These are phyloP conservation scores for Heteropelma amictum DNA, from an alignment of 2,888 invertebrate species.

Conservation along the genomic window DNA sequence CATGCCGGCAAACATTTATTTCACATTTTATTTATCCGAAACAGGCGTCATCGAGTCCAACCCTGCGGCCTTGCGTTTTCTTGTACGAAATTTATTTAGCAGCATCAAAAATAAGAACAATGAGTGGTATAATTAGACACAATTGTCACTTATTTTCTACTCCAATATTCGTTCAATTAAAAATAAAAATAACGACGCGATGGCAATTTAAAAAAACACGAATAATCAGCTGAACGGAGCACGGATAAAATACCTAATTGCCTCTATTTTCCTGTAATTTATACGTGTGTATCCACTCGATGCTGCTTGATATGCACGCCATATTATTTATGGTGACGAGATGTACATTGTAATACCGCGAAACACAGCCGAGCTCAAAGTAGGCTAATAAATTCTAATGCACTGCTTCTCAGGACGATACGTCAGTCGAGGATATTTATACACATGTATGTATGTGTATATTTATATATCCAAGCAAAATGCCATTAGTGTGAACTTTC, in stretches of 20 bases:
- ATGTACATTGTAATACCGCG: slow-evolving; percentile 25
- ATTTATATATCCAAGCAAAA: slow-evolving; percentile 57
- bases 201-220: too few relatives aligned
- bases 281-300: neutral
- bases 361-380: slow-evolving; percentile 65
- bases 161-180: too few relatives aligned
- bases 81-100: neutral
- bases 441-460: neutral
- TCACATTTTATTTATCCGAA: neutral
- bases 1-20: neutral
- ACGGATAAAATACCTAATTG: too few relatives aligned
- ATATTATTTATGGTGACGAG: slow-evolving; percentile 12
- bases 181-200: too few relatives aligned
- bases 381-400: slow-evolving; percentile 72
- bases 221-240: too few relatives aligned
- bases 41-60: neutral
- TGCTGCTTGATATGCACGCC: neutral
- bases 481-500: slow-evolving; percentile 75
- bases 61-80: too few relatives aligned
- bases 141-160: too few relatives aligned
- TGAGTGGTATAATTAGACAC: too few relatives aligned
- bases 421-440: slow-evolving; percentile 53
- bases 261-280: neutral
- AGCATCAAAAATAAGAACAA: too few relatives aligned
- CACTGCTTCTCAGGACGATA: slow-evolving; percentile 57